Evolutionary conservation across 2,888 invertebrate genomes (phyloP).

Genomic region (Hydrotaea diabolus): DNA sequence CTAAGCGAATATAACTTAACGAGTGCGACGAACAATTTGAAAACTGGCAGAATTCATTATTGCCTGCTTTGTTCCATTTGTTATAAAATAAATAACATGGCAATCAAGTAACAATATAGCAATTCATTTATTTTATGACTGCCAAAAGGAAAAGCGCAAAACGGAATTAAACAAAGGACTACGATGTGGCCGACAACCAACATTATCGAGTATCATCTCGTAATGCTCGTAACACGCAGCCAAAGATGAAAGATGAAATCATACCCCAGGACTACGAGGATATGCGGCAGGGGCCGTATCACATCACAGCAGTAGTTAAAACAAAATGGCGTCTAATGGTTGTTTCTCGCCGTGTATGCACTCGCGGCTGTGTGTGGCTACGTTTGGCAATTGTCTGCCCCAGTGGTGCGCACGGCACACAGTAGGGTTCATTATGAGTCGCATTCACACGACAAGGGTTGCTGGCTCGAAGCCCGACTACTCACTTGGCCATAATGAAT

Average conservation of each 20-base stretch:
- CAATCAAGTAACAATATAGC: slow-evolving; percentile 78
- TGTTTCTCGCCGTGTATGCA: background rate
- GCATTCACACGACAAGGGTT: slow-evolving; percentile 59
- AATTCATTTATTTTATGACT: slow-evolving; percentile 80
- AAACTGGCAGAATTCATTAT: slow-evolving; percentile 30
- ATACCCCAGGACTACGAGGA: slow-evolving; percentile 53
- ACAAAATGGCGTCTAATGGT: slow-evolving; percentile 64
- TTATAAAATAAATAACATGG: slow-evolving; percentile 71
- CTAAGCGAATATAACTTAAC: background rate
- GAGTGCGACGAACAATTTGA: slow-evolving; percentile 8
- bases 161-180: too few species aligned
- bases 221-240: background rate
- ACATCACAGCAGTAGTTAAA: slow-evolving; percentile 1
- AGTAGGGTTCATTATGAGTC: slow-evolving; percentile 45
- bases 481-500: slow-evolving; percentile 21
- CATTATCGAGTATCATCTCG: slow-evolving; percentile 8
- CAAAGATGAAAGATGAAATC: slow-evolving; percentile 47
- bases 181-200: background rate
- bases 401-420: background rate
- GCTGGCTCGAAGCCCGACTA: slow-evolving; percentile 52
- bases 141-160: slow-evolving; percentile 65
- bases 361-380: background rate
- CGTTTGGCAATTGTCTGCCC: slow-evolving; percentile 40
- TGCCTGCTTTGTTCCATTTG: slow-evolving; percentile 46
- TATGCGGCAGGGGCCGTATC: background rate